A percentile compares a stretch with the other conserved stretches of the same genome.
These are phyloP conservation scores for Platysteira castanea DNA, from an alignment of 2,113 vertebrate genomes.

Conservation along the genomic window DNA sequence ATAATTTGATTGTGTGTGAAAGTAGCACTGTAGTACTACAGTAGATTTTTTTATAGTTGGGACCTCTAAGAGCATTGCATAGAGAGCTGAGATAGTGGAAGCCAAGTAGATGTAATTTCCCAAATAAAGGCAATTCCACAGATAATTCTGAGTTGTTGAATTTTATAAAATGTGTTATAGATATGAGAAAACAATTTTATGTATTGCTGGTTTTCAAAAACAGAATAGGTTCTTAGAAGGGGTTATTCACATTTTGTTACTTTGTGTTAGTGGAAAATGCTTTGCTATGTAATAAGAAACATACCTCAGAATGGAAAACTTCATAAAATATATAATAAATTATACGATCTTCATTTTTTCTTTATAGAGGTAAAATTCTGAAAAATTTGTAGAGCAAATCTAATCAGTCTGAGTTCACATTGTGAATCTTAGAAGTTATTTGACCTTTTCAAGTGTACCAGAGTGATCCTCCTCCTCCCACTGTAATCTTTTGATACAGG, in stretches of 20 bases:
- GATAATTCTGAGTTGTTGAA: not conserved
- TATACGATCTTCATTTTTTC: not conserved
- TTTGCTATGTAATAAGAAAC: not conserved
- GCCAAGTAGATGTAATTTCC: not conserved
- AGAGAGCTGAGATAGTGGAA: not conserved
- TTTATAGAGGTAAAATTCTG: not conserved
- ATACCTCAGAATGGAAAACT: not conserved
- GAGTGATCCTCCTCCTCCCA: not conserved
- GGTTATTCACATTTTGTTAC: not conserved
- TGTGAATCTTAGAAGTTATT: not conserved
- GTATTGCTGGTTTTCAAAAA: not conserved
- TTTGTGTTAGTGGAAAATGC: not conserved
- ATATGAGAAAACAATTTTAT: not conserved
- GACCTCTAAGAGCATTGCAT: not conserved
- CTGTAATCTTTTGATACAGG: not conserved
- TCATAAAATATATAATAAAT: not conserved
- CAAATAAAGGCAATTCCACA: not conserved
- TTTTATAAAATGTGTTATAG: not conserved
- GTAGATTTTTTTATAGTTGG: not conserved
- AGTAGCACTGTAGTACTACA: not conserved
- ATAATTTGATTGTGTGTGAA: not conserved
- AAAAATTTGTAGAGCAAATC: not conserved
- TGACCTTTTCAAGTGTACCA: not conserved
- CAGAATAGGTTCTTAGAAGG: not conserved
- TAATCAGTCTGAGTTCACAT: not conserved